Conservation (phyloP, 2,797 vertebrate genomes). For the Diglossa cyanea region DNA sequence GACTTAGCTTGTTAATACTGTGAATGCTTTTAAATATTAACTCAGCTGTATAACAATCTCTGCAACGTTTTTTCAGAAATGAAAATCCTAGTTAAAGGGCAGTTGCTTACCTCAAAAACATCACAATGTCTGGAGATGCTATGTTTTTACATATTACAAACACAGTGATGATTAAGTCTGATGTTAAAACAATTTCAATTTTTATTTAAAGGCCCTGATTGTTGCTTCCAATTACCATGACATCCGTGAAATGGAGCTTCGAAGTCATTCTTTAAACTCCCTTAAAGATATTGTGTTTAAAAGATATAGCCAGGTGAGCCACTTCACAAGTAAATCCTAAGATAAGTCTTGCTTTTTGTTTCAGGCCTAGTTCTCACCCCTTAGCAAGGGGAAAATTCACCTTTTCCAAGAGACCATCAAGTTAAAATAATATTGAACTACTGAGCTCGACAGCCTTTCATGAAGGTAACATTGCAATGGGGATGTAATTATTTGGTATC, state of each 20-base stretch:
- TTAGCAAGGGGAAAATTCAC: not conserved
- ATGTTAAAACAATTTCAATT: constrained; percentile 30
- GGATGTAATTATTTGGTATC: not conserved
- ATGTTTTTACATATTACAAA: not conserved
- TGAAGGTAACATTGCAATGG: constrained; percentile 4
- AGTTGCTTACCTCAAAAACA: not conserved
- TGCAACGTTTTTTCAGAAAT: not conserved
- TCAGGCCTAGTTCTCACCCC: constrained; percentile 23
- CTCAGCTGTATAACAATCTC: not conserved
- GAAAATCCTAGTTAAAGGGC: not conserved
- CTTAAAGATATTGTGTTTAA: constrained; percentile 88
- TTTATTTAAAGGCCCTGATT: constrained; percentile 83
- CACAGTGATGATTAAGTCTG: not conserved
- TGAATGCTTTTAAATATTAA: not conserved
- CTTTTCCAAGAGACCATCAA: not conserved
- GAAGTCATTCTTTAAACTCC: constrained; percentile 82
- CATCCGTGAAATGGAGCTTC: constrained; percentile 87
- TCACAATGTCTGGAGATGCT: not conserved
- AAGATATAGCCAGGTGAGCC: constrained; percentile 85
- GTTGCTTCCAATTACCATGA: constrained; percentile 78
- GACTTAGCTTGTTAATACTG: not conserved
- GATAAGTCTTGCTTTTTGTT: constrained; percentile 30
- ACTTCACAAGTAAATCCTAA: not conserved
- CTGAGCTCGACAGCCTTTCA: constrained; percentile 12
- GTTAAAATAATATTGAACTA: constrained; percentile 6